These are phyloP conservation scores for Poecilia wingei DNA, from an alignment of 2,797 vertebrate species.

Conservation along the genomic window DNA sequence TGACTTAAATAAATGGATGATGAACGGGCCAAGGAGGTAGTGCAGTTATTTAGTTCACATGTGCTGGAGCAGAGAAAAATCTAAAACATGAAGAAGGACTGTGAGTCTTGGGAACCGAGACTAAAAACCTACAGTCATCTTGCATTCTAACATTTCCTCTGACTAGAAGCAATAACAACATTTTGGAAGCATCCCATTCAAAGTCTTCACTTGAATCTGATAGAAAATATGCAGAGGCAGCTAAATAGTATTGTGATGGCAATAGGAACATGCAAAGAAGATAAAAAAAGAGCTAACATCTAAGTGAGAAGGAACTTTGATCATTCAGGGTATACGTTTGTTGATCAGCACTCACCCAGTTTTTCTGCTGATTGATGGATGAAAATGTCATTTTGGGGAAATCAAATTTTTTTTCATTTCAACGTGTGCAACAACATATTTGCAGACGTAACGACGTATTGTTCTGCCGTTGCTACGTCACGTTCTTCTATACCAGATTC, in stretches of 20 bases:
- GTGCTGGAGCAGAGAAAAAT: neutral
- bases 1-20: neutral
- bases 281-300: neutral
- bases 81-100: neutral
- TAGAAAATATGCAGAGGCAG: neutral
- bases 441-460: slow-evolving; percentile 8
- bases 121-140: neutral
- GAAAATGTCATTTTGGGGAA: neutral
- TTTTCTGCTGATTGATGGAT: neutral
- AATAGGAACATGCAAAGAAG: neutral
- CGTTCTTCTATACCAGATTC: neutral
- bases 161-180: neutral
- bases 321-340: neutral
- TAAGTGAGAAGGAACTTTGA: neutral
- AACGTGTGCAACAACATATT: neutral
- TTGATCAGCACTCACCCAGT: neutral
- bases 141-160: neutral
- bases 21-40: neutral
- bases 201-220: neutral
- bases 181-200: neutral
- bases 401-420: no score
- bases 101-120: neutral
- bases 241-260: neutral
- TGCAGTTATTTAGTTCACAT: neutral
- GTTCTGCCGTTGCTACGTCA: neutral